Conservation (phyloP, 2,113 vertebrate species). For the Maccullochella peelii region DNA sequence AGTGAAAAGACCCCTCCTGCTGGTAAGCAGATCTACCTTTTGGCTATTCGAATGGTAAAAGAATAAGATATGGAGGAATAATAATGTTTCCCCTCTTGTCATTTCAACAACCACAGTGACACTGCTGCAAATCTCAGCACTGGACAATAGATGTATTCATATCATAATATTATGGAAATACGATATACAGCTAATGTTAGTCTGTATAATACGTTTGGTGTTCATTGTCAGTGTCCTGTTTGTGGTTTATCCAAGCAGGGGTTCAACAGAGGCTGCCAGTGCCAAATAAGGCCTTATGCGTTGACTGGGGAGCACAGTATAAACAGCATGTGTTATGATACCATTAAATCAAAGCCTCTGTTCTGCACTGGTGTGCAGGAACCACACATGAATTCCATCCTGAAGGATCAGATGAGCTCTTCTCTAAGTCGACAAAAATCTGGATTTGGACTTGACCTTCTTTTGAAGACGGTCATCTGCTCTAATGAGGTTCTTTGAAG, state of each 20-base stretch:
- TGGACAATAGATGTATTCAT: conserved; percentile 67
- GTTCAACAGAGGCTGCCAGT: conserved; percentile 31
- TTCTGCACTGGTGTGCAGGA: conserved; percentile 46
- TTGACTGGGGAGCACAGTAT: conserved; percentile 28
- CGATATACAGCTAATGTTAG: conserved; percentile 30
- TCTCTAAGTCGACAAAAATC: conserved; percentile 46
- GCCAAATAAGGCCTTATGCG: conserved; percentile 52
- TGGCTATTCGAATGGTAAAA: conserved; percentile 64
- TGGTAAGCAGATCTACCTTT: conserved; percentile 72
- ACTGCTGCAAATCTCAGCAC: conserved; percentile 47
- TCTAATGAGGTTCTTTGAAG: conserved; percentile 72
- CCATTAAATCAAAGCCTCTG: conserved; percentile 56
- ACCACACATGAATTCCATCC: conserved; percentile 55
- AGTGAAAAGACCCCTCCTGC: conserved; percentile 68
- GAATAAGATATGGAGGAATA: conserved; percentile 60
- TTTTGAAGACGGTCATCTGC: conserved; percentile 61
- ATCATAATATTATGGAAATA: conserved; percentile 76
- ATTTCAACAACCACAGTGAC: conserved; percentile 54
- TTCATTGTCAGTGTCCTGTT: conserved; percentile 49
- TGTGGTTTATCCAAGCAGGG: conserved; percentile 58
- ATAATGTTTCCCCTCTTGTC: conserved; percentile 63
- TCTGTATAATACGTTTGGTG: conserved; percentile 31
- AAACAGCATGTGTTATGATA: conserved; percentile 60
- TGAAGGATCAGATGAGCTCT: conserved; percentile 59
- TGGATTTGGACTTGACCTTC: conserved; percentile 60